phyloP scores from a whole-genome alignment of 2,888 invertebrate genomes.

The Hirudinaria manillensis region DNA sequence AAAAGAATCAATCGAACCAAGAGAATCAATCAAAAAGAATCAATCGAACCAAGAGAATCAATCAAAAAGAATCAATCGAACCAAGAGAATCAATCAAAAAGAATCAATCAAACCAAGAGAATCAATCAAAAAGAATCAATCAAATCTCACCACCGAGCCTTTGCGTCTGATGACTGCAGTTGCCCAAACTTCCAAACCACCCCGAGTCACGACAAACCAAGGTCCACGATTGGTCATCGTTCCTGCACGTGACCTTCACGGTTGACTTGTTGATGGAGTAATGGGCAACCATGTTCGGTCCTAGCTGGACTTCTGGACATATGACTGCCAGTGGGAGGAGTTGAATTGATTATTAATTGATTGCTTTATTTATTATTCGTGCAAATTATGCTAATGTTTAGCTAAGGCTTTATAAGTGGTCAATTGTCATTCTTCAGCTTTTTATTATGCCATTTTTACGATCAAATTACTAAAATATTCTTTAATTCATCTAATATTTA shows the following conservation, averaged over 20 bases:
- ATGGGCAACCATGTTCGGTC: neutral
- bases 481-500: too few species aligned
- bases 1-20: too few species aligned
- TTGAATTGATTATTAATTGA: neutral
- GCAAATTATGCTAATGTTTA: too few species aligned
- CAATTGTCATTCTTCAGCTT: too few species aligned
- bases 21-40: too few species aligned
- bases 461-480: too few species aligned
- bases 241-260: conserved; percentile 20
- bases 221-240: conserved; percentile 19
- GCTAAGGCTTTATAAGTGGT: too few species aligned
- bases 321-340: neutral
- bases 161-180: conserved; percentile 14
- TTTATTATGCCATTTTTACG: too few species aligned
- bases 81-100: neutral
- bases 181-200: conserved; percentile 23
- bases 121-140: neutral
- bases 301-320: conserved; percentile 23
- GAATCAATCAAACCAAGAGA: neutral
- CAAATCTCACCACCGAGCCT: conserved; percentile 1
- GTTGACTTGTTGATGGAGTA: conserved; percentile 19
- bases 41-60: too few species aligned
- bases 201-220: conserved; percentile 20
- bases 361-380: neutral
- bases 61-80: too few species aligned